A percentile compares a stretch with the other conserved stretches of the same genome.
phyloP scores from a whole-genome alignment of 2,113 vertebrate species.

The Amphiprion percula region DNA sequence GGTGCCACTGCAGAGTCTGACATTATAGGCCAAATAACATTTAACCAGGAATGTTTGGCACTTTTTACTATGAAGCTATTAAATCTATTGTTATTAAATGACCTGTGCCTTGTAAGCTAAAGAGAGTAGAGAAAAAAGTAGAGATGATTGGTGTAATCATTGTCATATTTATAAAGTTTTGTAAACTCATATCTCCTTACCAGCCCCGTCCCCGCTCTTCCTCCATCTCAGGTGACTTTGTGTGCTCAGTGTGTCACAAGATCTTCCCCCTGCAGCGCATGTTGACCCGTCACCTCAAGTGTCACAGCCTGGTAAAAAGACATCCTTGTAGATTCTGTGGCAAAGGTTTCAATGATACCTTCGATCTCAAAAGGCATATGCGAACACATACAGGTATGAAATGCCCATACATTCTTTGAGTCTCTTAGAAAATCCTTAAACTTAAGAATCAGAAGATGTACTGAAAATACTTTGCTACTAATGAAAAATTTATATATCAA shows the following conservation, averaged over 20 bases:
- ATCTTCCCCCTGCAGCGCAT: constrained; percentile 91
- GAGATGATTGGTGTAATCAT: too few relatives aligned
- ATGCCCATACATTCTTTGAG: background rate
- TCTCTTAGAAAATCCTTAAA: background rate
- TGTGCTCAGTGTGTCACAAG: constrained; percentile 89
- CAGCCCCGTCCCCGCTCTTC: constrained; percentile 62
- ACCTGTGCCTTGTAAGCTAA: too few relatives aligned
- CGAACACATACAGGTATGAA: constrained; percentile 86
- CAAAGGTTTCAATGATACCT: constrained; percentile 94
- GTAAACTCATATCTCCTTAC: background rate
- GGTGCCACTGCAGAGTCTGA: too few relatives aligned
- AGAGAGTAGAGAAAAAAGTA: too few relatives aligned
- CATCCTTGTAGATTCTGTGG: constrained; percentile 89
- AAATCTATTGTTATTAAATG: too few relatives aligned
- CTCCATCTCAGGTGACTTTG: constrained; percentile 74
- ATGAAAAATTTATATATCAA: too few relatives aligned
- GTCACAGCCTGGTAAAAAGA: constrained; percentile 89
- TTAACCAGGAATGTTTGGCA: too few relatives aligned
- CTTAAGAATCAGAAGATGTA: background rate
- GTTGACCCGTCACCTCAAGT: constrained; percentile 92
- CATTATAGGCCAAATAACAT: too few relatives aligned
- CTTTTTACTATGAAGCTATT: too few relatives aligned
- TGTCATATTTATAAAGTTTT: constrained; percentile 13
- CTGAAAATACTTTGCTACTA: too few relatives aligned
- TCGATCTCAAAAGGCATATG: constrained; percentile 94